Evolutionary conservation across 30 jellyfish, hydroid and myxozoan species (phyloP), one percentile per base, ranked within the genome.

Genomic region (Nemopilema nomurai): DNA sequence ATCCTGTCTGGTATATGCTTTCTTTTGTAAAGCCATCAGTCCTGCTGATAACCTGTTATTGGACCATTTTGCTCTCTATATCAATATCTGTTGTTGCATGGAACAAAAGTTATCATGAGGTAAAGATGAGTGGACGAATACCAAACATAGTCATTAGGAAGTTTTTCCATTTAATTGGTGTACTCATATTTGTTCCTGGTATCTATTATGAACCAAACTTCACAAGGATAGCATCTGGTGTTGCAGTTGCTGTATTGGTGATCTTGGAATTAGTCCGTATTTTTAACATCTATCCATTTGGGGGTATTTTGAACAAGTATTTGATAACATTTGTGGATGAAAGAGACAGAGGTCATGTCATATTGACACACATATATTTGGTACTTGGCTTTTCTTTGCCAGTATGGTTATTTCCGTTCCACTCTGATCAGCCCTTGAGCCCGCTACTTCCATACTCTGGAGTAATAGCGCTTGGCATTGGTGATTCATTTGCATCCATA

Each of bases 401-500:
- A 66, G 31, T 94, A 49, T 84, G 96, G 97, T 29, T 87, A 7
- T 87, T 87, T 28, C 79, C 96, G 24, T 72, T 87, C 69, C 19
- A 31, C 16, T 18, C 78, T 7, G 18, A 16, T 18, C 62, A 51
- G 4, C 33, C 82, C 6, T 21, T 53, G 30, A 27, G 62, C 28
- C 52, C 26, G n/a, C 49, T 77, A 21, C 67, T 87, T 13, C 87
- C 89, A 29, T 81, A 77, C 79, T 77, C 96, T 86, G 99, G 99
- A 20, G 92, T 94, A 8, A 81, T 90, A 18, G 84, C 99, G 1
- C 84, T 94, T 13, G 97, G 97, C 13, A 31, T 94, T 83, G 99
- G 99, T 16, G 99, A 94, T 66, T 41, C 99, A 31, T 85, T 76
- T 89, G 99, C 99, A 18, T 94, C 99, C 32, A 69, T 94, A 0